phyloP scores from a whole-genome alignment of 2,797 vertebrate genomes.

The Mastacembelus armatus region DNA sequence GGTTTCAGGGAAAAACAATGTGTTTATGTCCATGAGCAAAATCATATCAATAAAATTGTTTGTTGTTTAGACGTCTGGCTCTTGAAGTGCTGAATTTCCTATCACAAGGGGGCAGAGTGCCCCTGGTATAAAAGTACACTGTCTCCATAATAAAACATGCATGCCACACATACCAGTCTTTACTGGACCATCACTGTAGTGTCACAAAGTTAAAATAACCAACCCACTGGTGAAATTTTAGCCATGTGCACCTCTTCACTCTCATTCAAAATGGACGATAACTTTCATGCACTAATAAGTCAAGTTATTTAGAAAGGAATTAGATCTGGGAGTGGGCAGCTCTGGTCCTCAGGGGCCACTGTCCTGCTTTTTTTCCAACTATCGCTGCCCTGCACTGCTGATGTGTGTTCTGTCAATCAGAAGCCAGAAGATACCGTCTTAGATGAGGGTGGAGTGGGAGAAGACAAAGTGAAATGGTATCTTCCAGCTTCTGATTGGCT shows the following conservation, averaged over 20 bases:
- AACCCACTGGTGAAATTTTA: neutral
- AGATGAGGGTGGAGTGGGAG: no score
- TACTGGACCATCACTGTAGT: no score
- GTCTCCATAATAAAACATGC: neutral
- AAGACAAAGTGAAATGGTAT: no score
- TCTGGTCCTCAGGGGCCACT: no score
- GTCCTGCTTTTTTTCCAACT: no score
- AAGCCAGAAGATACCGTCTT: no score
- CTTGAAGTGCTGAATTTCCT: neutral
- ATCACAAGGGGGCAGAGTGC: constrained; percentile 73
- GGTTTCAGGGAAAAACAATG: neutral
- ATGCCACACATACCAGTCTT: constrained; percentile 16
- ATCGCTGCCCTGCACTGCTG: no score
- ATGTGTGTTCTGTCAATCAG: no score
- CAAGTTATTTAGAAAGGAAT: constrained; percentile 9
- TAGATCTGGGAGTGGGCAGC: no score
- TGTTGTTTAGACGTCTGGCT: neutral
- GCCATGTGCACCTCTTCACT: neutral
- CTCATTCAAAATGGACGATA: neutral
- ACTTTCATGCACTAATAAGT: neutral
- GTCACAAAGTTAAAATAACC: constrained; percentile 20
- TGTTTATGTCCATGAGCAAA: neutral
- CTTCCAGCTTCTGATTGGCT: no score
- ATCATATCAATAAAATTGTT: neutral
- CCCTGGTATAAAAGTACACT: constrained; percentile 5